Conservation (phyloP, 2,113 vertebrate species). For the Callorhinus ursinus region DNA sequence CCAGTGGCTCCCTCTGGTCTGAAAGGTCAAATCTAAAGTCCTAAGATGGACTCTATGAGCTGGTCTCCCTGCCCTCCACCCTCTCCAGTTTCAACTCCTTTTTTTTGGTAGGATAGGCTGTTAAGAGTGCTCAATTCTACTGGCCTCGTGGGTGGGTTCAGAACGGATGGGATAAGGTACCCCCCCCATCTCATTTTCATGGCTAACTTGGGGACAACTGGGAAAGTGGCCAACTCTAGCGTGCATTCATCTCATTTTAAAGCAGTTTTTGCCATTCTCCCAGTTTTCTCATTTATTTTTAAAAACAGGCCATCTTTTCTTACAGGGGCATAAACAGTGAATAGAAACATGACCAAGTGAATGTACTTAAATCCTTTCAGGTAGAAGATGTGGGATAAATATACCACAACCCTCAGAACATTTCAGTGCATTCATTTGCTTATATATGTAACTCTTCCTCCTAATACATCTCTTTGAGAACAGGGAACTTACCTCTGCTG, state of each 20-base stretch:
- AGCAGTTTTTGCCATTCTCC: neutral
- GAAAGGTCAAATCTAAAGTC: neutral
- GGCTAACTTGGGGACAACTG: neutral
- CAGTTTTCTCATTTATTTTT: neutral
- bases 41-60: neutral
- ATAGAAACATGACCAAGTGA: conserved; percentile 6
- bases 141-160: neutral
- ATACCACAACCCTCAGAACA: neutral
- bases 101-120: neutral
- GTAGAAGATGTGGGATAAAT: neutral
- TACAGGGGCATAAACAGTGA: neutral
- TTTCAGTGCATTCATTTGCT: neutral
- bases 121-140: neutral
- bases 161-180: neutral
- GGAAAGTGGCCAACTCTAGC: neutral
- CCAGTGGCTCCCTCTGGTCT: neutral
- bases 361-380: neutral
- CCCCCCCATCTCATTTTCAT: neutral
- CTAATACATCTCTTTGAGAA: neutral
- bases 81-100: neutral
- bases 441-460: neutral
- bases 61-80: neutral
- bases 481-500: neutral
- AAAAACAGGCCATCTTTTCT: neutral
- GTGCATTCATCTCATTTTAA: neutral